Evolutionary conservation across 2,888 invertebrate genomes (phyloP).

Genomic region (Agrochola circellaris): DNA sequence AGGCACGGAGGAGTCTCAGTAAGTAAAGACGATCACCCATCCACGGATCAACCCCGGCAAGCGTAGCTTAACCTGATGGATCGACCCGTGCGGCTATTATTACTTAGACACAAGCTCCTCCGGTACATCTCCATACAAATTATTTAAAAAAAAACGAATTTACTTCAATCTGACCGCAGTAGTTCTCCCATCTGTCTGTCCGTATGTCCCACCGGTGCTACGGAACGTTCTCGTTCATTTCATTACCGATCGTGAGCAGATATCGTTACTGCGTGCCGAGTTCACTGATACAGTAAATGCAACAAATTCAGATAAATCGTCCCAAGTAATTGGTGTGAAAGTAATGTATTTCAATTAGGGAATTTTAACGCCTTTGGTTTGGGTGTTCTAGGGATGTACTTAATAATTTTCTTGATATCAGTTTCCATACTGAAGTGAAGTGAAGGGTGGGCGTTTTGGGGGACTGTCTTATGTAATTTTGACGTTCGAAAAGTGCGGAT

Average conservation of each 20-base stretch:
- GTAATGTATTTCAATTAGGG: constrained; percentile 42
- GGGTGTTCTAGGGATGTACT: too few species aligned
- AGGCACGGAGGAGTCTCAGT: too few species aligned
- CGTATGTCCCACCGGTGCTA: constrained; percentile 73
- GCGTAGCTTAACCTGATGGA: too few species aligned
- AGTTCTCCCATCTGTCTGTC: constrained; percentile 51
- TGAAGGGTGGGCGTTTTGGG: too few species aligned
- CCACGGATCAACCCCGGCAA: too few species aligned
- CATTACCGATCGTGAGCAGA: constrained; percentile 89
- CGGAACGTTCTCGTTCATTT: constrained; percentile 85
- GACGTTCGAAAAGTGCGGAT: too few species aligned
- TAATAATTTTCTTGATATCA: too few species aligned
- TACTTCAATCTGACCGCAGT: too few species aligned
- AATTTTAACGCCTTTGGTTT: not conserved
- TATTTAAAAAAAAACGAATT: not conserved
- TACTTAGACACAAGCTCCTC: not conserved
- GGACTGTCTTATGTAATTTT: too few species aligned
- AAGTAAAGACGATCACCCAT: too few species aligned
- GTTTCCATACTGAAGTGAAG: too few species aligned
- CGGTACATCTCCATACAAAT: not conserved
- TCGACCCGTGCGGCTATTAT: too few species aligned
- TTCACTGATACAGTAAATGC: constrained; percentile 70
- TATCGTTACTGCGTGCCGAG: constrained; percentile 85
- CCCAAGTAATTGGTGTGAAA: constrained; percentile 48
- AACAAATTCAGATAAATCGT: constrained; percentile 63